Evolutionary conservation across 2,113 vertebrate genomes (phyloP).

Genomic region (Ramphastos sulfuratus): DNA sequence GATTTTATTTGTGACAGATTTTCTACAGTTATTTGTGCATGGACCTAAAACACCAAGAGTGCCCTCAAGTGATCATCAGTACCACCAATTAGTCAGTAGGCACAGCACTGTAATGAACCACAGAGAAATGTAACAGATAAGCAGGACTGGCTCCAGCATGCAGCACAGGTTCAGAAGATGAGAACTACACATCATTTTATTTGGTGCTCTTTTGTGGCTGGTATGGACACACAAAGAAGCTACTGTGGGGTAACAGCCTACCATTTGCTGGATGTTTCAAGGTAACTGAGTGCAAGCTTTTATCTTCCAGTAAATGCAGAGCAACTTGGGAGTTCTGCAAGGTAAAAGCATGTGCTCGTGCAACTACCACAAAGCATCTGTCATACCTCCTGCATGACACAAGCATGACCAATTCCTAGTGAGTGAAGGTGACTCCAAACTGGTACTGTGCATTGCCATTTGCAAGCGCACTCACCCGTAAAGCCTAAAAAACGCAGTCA

Average conservation of each 20-base stretch:
- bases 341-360: fast-evolving
- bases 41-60: constrained; percentile 34
- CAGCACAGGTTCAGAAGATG: neutral
- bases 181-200: neutral
- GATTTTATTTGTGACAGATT: neutral
- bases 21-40: neutral
- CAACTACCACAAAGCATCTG: neutral
- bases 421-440: neutral
- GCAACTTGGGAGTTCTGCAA: neutral
- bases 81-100: neutral
- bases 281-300: neutral
- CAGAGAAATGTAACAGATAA: neutral
- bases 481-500: neutral
- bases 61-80: constrained; percentile 50
- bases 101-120: neutral
- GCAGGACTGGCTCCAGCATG: neutral
- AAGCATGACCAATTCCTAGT: neutral
- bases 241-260: neutral
- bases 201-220: neutral
- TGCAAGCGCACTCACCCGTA: neutral
- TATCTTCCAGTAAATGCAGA: neutral
- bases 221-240: neutral
- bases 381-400: neutral
- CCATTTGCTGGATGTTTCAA: fast-evolving
- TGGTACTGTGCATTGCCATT: neutral